Evolutionary conservation across 2,797 vertebrate genomes (phyloP).

Genomic region (Channallabes apus): DNA sequence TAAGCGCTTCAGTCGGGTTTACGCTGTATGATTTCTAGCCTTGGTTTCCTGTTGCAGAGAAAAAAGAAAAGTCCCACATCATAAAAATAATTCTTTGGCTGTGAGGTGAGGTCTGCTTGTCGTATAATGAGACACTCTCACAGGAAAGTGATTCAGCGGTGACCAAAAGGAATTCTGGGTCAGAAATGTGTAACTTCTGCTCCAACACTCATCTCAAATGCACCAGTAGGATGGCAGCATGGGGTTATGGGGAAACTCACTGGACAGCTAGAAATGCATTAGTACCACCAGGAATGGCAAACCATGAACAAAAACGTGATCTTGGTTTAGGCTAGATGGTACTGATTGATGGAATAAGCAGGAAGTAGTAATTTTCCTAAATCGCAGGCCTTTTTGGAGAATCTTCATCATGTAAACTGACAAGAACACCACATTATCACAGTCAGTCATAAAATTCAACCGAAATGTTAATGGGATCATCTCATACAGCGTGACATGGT

Average conservation of each 20-base stretch:
- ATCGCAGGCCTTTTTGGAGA: neutral
- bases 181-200: neutral
- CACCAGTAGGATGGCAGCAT: neutral
- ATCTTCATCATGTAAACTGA: neutral
- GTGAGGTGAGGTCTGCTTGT: neutral
- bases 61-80: neutral
- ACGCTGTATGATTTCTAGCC: neutral
- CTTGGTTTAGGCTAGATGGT: neutral
- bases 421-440: neutral
- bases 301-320: neutral
- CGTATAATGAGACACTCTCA: neutral
- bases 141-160: too few relatives aligned
- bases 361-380: neutral
- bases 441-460: neutral
- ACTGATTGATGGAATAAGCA: neutral
- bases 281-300: neutral
- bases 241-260: neutral
- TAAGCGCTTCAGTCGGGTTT: constrained; percentile 10
- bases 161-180: neutral
- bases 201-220: neutral
- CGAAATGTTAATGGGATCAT: neutral
- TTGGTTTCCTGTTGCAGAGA: neutral
- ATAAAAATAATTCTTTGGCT: neutral
- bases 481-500: neutral
- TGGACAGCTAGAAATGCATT: neutral